These are phyloP conservation scores for Drosophila neonasuta DNA, from an alignment of 2,888 invertebrate genomes.

Conservation along the genomic window DNA sequence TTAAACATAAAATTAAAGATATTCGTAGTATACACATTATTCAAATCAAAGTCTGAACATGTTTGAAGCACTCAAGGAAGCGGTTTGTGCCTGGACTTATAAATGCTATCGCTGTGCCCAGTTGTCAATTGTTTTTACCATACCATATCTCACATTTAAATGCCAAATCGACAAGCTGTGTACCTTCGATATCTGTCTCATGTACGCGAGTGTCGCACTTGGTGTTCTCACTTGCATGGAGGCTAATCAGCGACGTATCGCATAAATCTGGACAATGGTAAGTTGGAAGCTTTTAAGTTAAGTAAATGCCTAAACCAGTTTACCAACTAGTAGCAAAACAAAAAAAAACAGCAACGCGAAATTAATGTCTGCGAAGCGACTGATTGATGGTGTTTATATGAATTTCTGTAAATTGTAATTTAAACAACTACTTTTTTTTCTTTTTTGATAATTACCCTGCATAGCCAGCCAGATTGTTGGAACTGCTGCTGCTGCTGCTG, in stretches of 20 bases:
- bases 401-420: constrained; percentile 19
- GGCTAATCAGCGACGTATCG: neutral
- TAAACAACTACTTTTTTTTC: constrained; percentile 29
- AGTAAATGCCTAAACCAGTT: constrained; percentile 51
- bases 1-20: neutral
- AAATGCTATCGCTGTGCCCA: constrained; percentile 17
- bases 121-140: constrained; percentile 24
- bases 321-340: constrained; percentile 19
- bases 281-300: constrained; percentile 10
- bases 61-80: constrained; percentile 5
- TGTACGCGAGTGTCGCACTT: constrained; percentile 26
- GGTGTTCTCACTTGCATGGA: constrained; percentile 24
- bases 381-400: constrained; percentile 52
- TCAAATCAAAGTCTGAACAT: constrained; percentile 8
- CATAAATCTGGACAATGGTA: constrained; percentile 12
- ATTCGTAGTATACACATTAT: constrained; percentile 4
- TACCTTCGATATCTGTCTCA: constrained; percentile 36
- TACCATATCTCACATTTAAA: constrained; percentile 48
- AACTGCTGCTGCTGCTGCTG: constrained; percentile 23
- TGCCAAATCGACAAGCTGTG: constrained; percentile 21
- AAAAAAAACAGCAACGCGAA: constrained; percentile 6
- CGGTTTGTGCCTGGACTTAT: constrained; percentile 1
- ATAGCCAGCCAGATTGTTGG: constrained; percentile 75
- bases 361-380: constrained; percentile 29
- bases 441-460: constrained; percentile 71